These are phyloP conservation scores for Tetragonula carbonaria DNA, from an alignment of 2,888 invertebrate species.

Conservation along the genomic window DNA sequence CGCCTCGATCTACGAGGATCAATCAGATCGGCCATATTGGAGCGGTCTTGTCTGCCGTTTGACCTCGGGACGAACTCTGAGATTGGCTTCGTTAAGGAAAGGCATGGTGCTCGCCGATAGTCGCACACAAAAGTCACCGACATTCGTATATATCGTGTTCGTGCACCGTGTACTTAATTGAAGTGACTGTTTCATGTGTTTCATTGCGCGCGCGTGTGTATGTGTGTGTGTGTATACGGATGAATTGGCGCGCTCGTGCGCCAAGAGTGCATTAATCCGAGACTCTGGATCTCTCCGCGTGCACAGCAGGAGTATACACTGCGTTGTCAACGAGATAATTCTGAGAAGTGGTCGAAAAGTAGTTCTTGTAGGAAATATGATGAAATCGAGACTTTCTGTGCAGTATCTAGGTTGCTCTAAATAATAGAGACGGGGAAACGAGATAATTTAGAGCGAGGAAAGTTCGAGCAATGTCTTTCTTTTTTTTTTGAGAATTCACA, in stretches of 20 bases:
- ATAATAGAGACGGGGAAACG: too few relatives aligned
- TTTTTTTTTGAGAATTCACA: too few relatives aligned
- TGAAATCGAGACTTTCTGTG: not conserved
- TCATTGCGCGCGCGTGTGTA: not conserved
- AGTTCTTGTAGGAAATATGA: not conserved
- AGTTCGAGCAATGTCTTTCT: too few relatives aligned
- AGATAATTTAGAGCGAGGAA: too few relatives aligned
- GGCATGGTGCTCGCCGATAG: slow-evolving; percentile 61
- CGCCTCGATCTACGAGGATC: slow-evolving; percentile 41
- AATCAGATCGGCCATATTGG: slow-evolving; percentile 58
- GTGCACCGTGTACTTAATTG: slow-evolving; percentile 54
- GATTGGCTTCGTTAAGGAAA: slow-evolving; percentile 78
- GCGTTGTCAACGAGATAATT: slow-evolving; percentile 49
- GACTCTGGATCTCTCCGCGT: slow-evolving; percentile 1
- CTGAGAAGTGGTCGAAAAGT: slow-evolving; percentile 6
- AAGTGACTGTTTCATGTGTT: slow-evolving; percentile 22
- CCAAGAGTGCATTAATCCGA: slow-evolving; percentile 54
- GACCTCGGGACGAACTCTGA: slow-evolving; percentile 73
- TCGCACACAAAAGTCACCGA: slow-evolving; percentile 38
- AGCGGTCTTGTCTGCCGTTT: slow-evolving; percentile 64
- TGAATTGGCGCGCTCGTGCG: not conserved
- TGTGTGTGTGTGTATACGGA: not conserved
- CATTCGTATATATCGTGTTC: slow-evolving; percentile 18
- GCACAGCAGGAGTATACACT: not conserved
- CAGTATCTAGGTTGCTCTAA: not conserved